Evolutionary conservation across 2,888 invertebrate genomes (phyloP), one percentile per base, ranked within the genome.

Genomic region (Anorthoa munda): DNA sequence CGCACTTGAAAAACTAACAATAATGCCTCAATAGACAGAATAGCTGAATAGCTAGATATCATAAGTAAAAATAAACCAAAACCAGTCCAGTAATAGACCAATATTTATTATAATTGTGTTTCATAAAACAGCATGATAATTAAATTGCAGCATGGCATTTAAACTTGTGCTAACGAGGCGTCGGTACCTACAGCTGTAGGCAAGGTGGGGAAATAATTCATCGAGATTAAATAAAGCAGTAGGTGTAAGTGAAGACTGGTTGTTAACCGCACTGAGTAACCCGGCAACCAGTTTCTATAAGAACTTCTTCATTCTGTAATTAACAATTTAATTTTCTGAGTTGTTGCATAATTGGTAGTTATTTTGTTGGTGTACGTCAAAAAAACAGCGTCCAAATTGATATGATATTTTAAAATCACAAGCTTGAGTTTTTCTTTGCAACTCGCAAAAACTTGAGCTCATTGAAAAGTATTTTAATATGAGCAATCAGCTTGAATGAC

Each of bases 221-320:
- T 78, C 82, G 55, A 66, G 82, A 78, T 82, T 82, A 78, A 81
- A 78, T 74, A 81, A 74, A 74, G 58, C 61, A 74, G 79, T 83
- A 66, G 23, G 74, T 74, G 83, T 79, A 74, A 79, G 83, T 73
- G 61, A 71, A 74, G 83, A 71, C 71, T 65, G 70, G 70, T 82
- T 73, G 72, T 50, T 82, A 66, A 61, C 59, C 23, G 64, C 18
- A 46, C 39, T 39, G 53, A 66, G 50, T 56, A 63, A 53, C 45
- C 13, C 3, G 45, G 31, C 59, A 68, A 82, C 79, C 79, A 31
- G 79, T 79, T 83, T 61, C 48, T 50, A 23, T 46, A 58, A 55
- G 61, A 65, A 63, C 61, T 71, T 74, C 51, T 79, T 79, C 56
- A 65, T 67, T 74, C 46, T 71, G 71, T 74, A 74, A 83, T 83